phyloP scores from a whole-genome alignment of 2,888 invertebrate genomes.

The Eupithecia subfuscata region DNA sequence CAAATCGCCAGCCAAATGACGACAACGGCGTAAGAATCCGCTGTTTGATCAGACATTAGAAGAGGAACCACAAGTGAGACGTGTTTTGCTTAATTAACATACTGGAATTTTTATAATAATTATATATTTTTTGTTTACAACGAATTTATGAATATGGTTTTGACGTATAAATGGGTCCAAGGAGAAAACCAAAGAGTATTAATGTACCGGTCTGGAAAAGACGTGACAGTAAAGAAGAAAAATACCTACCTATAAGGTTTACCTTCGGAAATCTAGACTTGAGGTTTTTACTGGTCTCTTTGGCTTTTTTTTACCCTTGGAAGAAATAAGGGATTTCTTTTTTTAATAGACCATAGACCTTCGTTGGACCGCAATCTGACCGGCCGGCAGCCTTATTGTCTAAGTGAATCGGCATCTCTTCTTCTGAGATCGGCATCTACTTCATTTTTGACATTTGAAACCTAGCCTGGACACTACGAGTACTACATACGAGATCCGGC shows the following conservation, averaged over 20 bases:
- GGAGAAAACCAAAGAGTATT: not conserved
- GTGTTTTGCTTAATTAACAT: slow-evolving; percentile 42
- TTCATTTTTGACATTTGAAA: no score
- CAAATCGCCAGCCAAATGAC: slow-evolving; percentile 67
- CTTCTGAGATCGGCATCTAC: no score
- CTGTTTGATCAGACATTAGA: slow-evolving; percentile 63
- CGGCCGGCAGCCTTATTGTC: no score
- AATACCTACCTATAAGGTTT: not conserved
- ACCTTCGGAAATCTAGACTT: not conserved
- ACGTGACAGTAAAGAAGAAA: not conserved
- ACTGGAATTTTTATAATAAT: slow-evolving; percentile 37
- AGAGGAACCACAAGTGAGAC: slow-evolving; percentile 11
- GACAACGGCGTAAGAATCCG: slow-evolving; percentile 58
- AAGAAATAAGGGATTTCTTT: no score
- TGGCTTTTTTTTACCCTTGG: no score
- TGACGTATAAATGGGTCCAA: not conserved
- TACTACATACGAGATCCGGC: no score
- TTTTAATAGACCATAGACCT: no score
- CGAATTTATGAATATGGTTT: slow-evolving; percentile 14
- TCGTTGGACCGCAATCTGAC: no score
- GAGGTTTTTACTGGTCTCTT: not conserved
- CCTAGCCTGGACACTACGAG: no score
- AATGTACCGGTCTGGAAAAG: not conserved
- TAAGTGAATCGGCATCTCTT: no score
- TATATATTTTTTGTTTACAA: slow-evolving; percentile 28